Evolutionary conservation across 2,797 vertebrate species (phyloP), one percentile per base, ranked within the genome.

Genomic region (Argya squamiceps): DNA sequence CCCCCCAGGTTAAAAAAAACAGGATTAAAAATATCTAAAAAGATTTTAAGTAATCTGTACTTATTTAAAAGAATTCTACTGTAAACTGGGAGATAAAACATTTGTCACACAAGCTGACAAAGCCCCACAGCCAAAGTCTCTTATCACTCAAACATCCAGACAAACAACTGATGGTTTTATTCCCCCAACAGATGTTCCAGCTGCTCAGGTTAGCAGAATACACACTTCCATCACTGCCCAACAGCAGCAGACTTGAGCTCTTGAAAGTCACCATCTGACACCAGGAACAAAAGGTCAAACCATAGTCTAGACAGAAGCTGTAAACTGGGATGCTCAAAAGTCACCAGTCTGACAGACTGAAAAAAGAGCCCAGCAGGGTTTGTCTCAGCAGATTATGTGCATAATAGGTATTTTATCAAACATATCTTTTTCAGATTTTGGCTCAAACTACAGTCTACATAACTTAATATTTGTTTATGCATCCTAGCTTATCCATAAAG

Each of bases 221-320:
- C 53, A 71, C 75, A 15, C 36, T 58, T 88, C 81, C 65, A 62
- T 52, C 76, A 71, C 78, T 81, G 71, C 62, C 58, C 92, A 85
- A 85, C 53, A 88, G 65, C 76, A 92, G 43, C 69, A 90, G 69
- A 78, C 46, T 88, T 23, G 15, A 49, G 47, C 44, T 91, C 76
- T 92, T 94, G 92, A 63, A 95, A 96, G 77, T 88, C 80, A 95
- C 86, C 56, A 76, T 82, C 77, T 89, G 92, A 95, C 87, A 93
- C 81, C 29, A 44, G 76, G 91, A 93, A 75, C 87, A 95, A 96
- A 95, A 95, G 92, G 96, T 88, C 95, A 96, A 93, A 91, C 91
- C 87, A 23, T 95, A 94, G 96, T 96, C 92, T 88, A 96, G 96
- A 95, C 92, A 92, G 76, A 84, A 71, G 92, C 84, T 67, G 84